A percentile compares a stretch with the other conserved stretches of the same genome.
These are phyloP conservation scores for Bagarius yarrelli DNA, from an alignment of 2,113 vertebrate species.

Conservation along the genomic window DNA sequence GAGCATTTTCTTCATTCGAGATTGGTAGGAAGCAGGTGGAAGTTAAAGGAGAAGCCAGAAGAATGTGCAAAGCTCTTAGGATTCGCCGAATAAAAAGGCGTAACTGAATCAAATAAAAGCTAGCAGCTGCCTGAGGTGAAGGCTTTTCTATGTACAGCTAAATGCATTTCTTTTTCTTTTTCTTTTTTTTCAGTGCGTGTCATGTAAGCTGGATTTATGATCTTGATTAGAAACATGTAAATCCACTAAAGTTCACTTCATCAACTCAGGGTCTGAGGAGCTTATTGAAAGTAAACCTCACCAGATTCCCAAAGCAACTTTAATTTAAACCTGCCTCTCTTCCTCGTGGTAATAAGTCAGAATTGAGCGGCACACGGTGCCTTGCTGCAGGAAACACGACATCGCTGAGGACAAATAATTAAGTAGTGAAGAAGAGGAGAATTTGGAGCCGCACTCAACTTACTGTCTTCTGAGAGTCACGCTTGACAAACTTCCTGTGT, in stretches of 20 bases:
- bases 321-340: not conserved
- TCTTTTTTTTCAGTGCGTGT: not conserved
- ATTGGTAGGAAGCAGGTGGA: slow-evolving; percentile 1
- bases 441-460: not conserved
- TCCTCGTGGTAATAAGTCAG: not conserved
- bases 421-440: slow-evolving; percentile 13
- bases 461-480: slow-evolving; percentile 14
- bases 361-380: not conserved
- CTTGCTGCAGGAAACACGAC: slow-evolving; percentile 16
- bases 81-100: not conserved
- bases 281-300: not conserved
- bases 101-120: not conserved
- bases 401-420: slow-evolving; percentile 27
- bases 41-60: slow-evolving; percentile 4
- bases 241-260: slow-evolving; percentile 1
- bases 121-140: not conserved
- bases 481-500: slow-evolving; percentile 14
- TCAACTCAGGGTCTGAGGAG: not conserved
- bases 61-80: slow-evolving; percentile 1
- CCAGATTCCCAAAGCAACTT: not conserved
- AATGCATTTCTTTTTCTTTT: not conserved
- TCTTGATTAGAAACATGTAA: not conserved
- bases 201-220: not conserved
- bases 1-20: not conserved
- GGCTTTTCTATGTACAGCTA: not conserved